Conservation (phyloP, 1,140 invertebrate genomes). For the Drosophila quadrilineata region DNA sequence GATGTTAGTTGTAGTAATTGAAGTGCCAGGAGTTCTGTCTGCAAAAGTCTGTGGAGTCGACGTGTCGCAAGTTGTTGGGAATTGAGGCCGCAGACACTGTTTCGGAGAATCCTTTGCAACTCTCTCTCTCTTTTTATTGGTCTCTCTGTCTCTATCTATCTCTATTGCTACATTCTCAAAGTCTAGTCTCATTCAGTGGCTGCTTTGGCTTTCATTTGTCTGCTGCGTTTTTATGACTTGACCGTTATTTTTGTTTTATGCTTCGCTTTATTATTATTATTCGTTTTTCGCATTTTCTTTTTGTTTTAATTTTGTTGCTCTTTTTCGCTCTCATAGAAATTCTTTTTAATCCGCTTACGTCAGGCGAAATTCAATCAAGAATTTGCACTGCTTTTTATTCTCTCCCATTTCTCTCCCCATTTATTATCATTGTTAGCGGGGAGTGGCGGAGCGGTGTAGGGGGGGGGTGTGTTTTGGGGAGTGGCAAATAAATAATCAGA, state of each 20-base stretch:
- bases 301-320: too few relatives aligned
- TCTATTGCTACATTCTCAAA: too few relatives aligned
- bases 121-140: background rate
- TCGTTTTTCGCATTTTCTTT: constrained; percentile 15
- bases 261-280: constrained; percentile 42
- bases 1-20: constrained; percentile 19
- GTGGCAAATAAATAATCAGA: constrained; percentile 40
- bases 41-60: constrained; percentile 3
- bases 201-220: constrained; percentile 33
- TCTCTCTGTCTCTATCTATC: background rate
- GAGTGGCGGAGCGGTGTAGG: too few relatives aligned
- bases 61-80: constrained; percentile 37
- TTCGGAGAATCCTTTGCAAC: constrained; percentile 5
- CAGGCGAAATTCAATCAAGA: constrained; percentile 62
- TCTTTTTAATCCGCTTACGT: constrained; percentile 64
- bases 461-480: too few relatives aligned
- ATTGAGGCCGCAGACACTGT: constrained; percentile 1
- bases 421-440: background rate
- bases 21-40: background rate
- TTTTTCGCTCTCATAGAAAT: constrained; percentile 52
- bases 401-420: background rate
- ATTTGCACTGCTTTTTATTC: constrained; percentile 39
- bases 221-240: constrained; percentile 50
- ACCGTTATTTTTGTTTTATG: constrained; percentile 53
- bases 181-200: background rate